Evolutionary conservation across 1,140 invertebrate genomes (phyloP), one percentile per base, ranked within the genome.

Genomic region (Protaetia brevitarsis): DNA sequence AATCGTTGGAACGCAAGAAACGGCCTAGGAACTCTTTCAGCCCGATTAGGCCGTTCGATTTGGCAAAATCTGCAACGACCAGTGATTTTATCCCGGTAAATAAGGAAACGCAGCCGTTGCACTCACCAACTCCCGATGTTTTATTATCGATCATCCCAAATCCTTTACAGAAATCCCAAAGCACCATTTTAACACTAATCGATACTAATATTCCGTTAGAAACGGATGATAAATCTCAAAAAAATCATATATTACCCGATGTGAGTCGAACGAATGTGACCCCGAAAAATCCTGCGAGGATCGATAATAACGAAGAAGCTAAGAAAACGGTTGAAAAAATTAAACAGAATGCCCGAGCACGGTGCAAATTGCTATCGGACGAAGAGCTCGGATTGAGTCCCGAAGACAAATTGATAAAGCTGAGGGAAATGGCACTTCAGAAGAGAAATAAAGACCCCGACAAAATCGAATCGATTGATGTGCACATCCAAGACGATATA

Each of bases 331-430:
- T 83, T 2, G 86, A 88, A 60, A 84, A 87, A 73, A 79, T 87
- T 16, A 84, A 87, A 34, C 82, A 86, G 69, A 86, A 88, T 70
- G 89, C 89, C 0, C 77, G 88, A 51, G 86, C 86, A 27, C 79
- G 89, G 30, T 89, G 87, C 0, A 82, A 86, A 60, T 76, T 90
- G 2, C 88, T 88, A 72, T 89, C 86, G 36, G 89, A 92, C 73
- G 84, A 88, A 66, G 73, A 74, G 31, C 59, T 74, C 5, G 74
- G 73, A 8, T 78, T 92, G 0, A 91, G 88, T 76, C 88, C 89
- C 1, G 87, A 89, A 68, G 86, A 90, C 66, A 86, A 86, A 71
- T 82, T 89, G 60, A 80, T 56, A 66, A 80, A 70, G 75, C 78
- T 72, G 37, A 68, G 51, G 66, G 73, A 34, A 73, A 74, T 65